Percentiles rank a stretch among this genome's conserved stretches.
These are phyloP conservation scores for Bombus fervidus DNA, from an alignment of 1,140 invertebrate species.

Conservation along the genomic window DNA sequence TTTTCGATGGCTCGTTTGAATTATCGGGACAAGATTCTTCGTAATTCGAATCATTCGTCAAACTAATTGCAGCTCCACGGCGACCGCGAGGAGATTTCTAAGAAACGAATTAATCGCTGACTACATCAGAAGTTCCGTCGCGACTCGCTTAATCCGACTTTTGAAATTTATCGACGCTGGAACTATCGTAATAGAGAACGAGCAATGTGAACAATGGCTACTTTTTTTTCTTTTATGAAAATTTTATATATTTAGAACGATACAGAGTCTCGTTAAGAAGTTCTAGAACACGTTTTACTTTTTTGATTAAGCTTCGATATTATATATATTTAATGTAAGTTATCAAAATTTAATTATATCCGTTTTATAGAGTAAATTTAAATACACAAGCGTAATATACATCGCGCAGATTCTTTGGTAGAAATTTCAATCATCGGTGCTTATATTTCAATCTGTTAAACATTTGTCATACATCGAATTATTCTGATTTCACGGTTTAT, in stretches of 20 bases:
- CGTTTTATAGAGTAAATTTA: too few species aligned
- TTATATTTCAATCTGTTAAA: not conserved
- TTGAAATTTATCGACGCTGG: not conserved
- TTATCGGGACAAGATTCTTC: constrained; percentile 17
- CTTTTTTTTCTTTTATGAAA: too few species aligned
- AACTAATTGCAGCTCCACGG: constrained; percentile 12
- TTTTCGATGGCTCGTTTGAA: constrained; percentile 11
- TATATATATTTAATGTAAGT: too few species aligned
- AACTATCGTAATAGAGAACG: not conserved
- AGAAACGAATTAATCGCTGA: constrained; percentile 36
- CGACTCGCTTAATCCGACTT: not conserved
- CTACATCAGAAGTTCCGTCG: not conserved
- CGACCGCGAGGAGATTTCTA: not conserved
- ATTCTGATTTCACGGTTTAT: not conserved
- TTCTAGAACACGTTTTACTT: too few species aligned
- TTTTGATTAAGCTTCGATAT: too few species aligned
- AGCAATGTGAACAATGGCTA: not conserved
- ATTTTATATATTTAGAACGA: too few species aligned
- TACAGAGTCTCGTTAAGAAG: too few species aligned
- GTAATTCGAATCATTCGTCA: constrained; percentile 36
- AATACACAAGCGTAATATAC: too few species aligned
- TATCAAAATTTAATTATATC: too few species aligned
- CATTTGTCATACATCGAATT: not conserved
- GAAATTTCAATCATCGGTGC: not conserved
- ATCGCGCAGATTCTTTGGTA: not conserved